These are phyloP conservation scores for Lepidostoma basale DNA, from an alignment of 1,140 invertebrate species.

Conservation along the genomic window DNA sequence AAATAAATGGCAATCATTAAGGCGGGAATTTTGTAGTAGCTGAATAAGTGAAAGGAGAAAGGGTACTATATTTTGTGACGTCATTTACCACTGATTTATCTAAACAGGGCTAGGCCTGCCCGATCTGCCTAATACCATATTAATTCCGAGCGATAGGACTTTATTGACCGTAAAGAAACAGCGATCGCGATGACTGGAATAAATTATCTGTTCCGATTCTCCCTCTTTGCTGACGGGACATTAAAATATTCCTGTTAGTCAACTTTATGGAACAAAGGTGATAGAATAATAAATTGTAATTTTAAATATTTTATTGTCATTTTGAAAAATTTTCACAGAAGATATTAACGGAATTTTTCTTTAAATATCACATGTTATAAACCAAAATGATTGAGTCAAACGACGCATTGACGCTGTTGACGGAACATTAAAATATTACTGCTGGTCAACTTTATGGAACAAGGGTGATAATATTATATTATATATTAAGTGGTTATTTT, in stretches of 20 bases:
- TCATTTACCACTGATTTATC: background rate
- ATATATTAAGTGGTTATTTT: too few relatives aligned
- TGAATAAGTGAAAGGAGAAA: constrained; percentile 17
- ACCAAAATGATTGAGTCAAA: too few relatives aligned
- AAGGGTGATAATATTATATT: too few relatives aligned
- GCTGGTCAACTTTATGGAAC: background rate
- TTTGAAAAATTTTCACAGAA: too few relatives aligned
- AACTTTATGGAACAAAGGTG: background rate
- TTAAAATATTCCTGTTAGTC: background rate
- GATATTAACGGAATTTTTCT: too few relatives aligned
- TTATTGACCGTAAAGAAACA: constrained; percentile 5
- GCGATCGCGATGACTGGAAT: background rate
- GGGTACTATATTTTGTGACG: background rate
- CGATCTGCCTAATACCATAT: background rate
- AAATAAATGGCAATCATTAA: constrained; percentile 21
- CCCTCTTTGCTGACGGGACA: background rate
- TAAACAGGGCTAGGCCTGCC: background rate
- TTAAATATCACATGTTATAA: too few relatives aligned
- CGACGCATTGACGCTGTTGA: too few relatives aligned
- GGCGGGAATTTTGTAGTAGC: background rate
- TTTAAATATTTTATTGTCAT: too few relatives aligned
- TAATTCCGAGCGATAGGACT: constrained; percentile 3
- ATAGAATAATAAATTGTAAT: too few relatives aligned
- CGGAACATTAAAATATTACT: background rate
- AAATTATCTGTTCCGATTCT: constrained; percentile 2